phyloP scores from a whole-genome alignment of 1,140 invertebrate species.

The Trinorchestia longiramus region DNA sequence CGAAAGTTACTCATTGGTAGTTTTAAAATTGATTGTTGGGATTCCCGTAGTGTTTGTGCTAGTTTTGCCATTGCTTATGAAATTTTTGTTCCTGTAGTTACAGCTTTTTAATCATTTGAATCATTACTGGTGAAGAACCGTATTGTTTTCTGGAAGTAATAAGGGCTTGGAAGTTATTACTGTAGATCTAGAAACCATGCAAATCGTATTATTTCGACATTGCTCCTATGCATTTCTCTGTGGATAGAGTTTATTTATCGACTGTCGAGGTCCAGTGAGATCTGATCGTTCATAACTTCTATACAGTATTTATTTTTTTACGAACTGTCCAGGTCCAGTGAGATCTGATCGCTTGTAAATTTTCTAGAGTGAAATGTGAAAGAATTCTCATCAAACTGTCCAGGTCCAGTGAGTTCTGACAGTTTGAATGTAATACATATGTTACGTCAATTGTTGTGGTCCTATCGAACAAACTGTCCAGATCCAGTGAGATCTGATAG shows the following conservation, averaged over 20 bases:
- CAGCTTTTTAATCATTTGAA: not conserved
- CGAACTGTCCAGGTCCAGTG: constrained; percentile 32
- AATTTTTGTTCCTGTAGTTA: not conserved
- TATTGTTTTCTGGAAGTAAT: not conserved
- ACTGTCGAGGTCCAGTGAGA: not conserved
- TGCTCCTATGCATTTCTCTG: not conserved
- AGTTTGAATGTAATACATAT: not conserved
- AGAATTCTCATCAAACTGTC: not conserved
- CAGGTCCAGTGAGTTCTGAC: not conserved
- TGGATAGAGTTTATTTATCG: not conserved
- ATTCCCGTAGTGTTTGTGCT: not conserved
- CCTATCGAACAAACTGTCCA: constrained; percentile 20
- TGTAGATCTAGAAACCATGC: not conserved
- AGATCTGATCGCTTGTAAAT: constrained; percentile 29
- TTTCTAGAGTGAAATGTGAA: not conserved
- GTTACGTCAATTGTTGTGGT: not conserved
- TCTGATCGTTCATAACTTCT: not conserved
- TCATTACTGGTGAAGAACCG: not conserved
- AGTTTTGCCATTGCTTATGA: not conserved
- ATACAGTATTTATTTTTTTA: not conserved
- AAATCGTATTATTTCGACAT: not conserved
- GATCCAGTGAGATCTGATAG: constrained; percentile 41
- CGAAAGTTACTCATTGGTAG: no score
- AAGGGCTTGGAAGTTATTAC: not conserved
- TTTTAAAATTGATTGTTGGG: not conserved